Evolutionary conservation across 2,113 vertebrate species (phyloP).

Genomic region (Cygnus atratus): DNA sequence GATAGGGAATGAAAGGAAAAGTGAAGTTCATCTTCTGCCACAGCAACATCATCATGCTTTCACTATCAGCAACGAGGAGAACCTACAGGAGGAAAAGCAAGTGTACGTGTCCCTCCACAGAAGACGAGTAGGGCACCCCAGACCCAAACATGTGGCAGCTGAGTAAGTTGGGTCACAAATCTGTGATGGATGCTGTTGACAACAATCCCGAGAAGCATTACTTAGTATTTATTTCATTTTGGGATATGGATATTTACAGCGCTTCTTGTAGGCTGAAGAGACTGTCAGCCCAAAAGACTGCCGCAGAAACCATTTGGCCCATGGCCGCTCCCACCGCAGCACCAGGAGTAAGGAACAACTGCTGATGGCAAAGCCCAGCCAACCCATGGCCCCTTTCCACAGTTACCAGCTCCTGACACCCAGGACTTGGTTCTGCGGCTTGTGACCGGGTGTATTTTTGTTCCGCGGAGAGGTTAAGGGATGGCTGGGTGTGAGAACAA

Average conservation of each 20-base stretch:
- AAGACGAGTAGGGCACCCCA: background rate
- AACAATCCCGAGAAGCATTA: rapidly evolving
- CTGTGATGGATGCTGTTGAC: background rate
- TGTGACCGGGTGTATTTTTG: background rate
- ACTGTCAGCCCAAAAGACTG: background rate
- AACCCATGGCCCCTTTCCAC: background rate
- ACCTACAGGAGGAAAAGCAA: background rate
- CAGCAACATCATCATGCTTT: background rate
- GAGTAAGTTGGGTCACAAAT: background rate
- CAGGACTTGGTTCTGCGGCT: rapidly evolving
- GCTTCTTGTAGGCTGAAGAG: background rate
- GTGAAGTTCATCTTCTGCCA: background rate
- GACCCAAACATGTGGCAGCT: rapidly evolving
- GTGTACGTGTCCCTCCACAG: background rate
- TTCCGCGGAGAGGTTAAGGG: background rate
- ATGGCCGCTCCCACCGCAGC: background rate
- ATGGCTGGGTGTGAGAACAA: background rate
- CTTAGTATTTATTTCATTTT: background rate
- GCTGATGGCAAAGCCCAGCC: background rate
- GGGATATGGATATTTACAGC: background rate
- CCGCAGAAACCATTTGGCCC: background rate
- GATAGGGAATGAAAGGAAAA: background rate
- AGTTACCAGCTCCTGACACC: background rate
- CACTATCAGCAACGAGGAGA: rapidly evolving
- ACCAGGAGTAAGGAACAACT: rapidly evolving